Percentiles rank a stretch among this genome's conserved stretches.
Evolutionary conservation across 2,888 invertebrate species (phyloP).

Genomic region (Hoplodrina ambigua): DNA sequence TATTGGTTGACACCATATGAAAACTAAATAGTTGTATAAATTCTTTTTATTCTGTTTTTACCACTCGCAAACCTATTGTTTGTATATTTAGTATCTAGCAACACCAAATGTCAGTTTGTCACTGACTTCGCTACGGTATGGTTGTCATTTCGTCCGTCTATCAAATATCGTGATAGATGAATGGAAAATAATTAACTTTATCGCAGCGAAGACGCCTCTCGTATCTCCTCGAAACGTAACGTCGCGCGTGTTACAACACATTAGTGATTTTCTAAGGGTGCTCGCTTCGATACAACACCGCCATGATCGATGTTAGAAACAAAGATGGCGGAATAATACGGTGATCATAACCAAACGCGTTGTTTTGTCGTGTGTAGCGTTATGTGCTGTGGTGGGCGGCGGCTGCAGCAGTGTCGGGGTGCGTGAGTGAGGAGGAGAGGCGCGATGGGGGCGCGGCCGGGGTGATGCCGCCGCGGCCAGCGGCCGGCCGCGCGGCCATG

Average conservation of each 20-base stretch:
- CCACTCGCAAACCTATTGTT: conserved; percentile 33
- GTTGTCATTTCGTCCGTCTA: conserved; percentile 89
- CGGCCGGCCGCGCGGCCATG: conserved; percentile 89
- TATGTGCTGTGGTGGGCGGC: conserved; percentile 87
- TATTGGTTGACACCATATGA: background rate
- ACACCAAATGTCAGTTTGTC: conserved; percentile 86
- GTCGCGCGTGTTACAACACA: conserved; percentile 72
- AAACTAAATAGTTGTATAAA: background rate
- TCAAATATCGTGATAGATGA: conserved; percentile 86
- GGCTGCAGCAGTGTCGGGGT: conserved; percentile 88
- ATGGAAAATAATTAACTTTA: conserved; percentile 87
- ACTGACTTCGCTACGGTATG: conserved; percentile 88
- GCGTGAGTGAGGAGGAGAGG: conserved; percentile 84
- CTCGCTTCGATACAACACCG: conserved; percentile 78
- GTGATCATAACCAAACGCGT: conserved; percentile 88
- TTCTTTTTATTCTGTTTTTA: conserved; percentile 20
- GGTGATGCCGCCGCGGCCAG: conserved; percentile 90
- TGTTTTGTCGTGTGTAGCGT: conserved; percentile 84
- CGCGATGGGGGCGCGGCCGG: conserved; percentile 87
- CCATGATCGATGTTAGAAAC: conserved; percentile 90
- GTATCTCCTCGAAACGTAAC: conserved; percentile 70
- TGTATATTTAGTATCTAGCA: conserved; percentile 58
- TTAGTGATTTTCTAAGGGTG: conserved; percentile 70
- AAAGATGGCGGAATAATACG: conserved; percentile 91
- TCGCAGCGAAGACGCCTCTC: conserved; percentile 79